Percentiles rank a stretch among this genome's conserved stretches.
These are phyloP conservation scores for Eurois occulta DNA, from an alignment of 2,888 invertebrate species.

Conservation along the genomic window DNA sequence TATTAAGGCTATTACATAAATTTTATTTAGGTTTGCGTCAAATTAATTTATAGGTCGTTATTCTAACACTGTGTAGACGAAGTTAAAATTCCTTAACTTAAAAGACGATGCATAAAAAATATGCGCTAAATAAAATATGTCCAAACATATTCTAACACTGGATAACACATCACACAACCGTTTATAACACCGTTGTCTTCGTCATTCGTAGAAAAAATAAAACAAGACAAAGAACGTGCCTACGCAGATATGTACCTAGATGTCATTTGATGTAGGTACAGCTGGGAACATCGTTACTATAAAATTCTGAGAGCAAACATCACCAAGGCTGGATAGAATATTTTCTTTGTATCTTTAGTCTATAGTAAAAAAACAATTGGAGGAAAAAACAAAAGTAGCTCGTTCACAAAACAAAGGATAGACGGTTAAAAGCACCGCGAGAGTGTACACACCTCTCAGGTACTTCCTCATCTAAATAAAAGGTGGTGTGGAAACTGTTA, in stretches of 20 bases:
- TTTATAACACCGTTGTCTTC: conserved; percentile 23
- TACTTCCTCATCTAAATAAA: conserved; percentile 68
- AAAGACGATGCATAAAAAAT: conserved; percentile 3
- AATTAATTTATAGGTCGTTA: conserved; percentile 70
- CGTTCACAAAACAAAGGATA: conserved; percentile 60
- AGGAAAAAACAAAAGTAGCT: conserved; percentile 63
- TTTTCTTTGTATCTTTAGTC: conserved; percentile 53
- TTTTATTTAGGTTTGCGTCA: conserved; percentile 70
- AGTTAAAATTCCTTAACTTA: conserved; percentile 61
- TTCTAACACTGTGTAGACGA: conserved; percentile 58
- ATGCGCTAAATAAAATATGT: background rate
- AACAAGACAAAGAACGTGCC: conserved; percentile 33
- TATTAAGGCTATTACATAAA: conserved; percentile 70
- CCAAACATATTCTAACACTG: background rate
- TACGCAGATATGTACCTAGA: conserved; percentile 14
- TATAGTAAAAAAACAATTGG: conserved; percentile 59
- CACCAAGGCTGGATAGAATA: conserved; percentile 51
- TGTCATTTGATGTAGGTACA: conserved; percentile 26
- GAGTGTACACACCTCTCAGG: conserved; percentile 57
- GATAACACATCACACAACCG: background rate
- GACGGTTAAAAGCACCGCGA: conserved; percentile 43
- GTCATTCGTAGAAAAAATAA: conserved; percentile 33
- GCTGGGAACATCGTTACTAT: conserved; percentile 37
- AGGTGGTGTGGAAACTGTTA: conserved; percentile 64
- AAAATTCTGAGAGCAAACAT: conserved; percentile 51